Percentiles rank a stretch among this genome's conserved stretches.
phyloP scores from a whole-genome alignment of 2,113 vertebrate genomes.

The Excalfactoria chinensis region DNA sequence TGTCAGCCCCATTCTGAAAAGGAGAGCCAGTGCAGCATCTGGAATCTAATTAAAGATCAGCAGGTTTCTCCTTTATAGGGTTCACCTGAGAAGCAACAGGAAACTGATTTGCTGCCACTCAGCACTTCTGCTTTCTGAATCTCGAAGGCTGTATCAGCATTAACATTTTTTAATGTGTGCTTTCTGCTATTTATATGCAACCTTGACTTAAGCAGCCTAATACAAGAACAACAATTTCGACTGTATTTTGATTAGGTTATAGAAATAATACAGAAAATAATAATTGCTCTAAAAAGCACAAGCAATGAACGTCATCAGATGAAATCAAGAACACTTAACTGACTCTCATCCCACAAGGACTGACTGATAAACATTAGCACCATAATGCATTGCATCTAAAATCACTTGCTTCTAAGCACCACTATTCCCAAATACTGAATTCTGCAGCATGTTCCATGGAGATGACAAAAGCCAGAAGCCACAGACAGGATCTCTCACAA shows the following conservation, averaged over 20 bases:
- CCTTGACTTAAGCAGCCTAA: neutral
- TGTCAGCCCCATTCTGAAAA: neutral
- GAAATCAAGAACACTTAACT: conserved; percentile 10
- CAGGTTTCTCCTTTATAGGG: neutral
- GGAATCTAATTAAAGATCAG: conserved; percentile 30
- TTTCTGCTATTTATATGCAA: neutral
- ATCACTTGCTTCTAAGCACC: neutral
- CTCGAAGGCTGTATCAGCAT: neutral
- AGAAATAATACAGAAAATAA: neutral
- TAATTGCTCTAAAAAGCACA: neutral
- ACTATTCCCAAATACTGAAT: neutral
- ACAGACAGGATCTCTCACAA: neutral
- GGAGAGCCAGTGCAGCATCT: neutral
- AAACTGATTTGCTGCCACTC: neutral
- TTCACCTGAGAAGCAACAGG: neutral
- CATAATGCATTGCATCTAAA: neutral
- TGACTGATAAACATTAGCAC: neutral
- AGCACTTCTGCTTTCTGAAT: neutral
- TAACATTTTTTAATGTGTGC: neutral
- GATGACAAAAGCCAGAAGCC: neutral
- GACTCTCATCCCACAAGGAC: conserved; percentile 27
- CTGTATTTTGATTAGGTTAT: neutral
- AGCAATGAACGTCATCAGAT: neutral
- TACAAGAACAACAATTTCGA: neutral
- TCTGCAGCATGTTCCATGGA: neutral